Conservation (phyloP, 2,113 vertebrate genomes). For the Meriones unguiculatus region DNA sequence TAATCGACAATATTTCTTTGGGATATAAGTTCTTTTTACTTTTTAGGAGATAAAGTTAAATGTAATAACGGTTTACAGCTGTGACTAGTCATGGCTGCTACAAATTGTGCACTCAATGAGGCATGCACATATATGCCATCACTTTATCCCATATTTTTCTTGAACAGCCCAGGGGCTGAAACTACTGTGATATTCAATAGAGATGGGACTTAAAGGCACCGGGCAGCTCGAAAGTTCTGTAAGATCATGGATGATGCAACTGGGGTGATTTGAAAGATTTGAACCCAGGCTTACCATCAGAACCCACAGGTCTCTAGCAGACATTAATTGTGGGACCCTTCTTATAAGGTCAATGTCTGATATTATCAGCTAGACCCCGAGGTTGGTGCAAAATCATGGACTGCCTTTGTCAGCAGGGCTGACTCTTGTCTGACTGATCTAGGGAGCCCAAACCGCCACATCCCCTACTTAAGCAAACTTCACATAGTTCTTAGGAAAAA, state of each 20-base stretch:
- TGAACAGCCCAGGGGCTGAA: not conserved
- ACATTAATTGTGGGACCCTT: not conserved
- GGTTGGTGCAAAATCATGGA: no score
- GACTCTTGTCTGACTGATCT: no score
- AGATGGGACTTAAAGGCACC: not conserved
- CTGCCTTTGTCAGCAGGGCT: no score
- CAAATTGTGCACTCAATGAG: not conserved
- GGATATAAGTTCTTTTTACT: not conserved
- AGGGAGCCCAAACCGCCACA: no score
- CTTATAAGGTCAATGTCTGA: no score
- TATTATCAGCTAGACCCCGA: no score
- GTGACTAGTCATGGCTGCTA: not conserved
- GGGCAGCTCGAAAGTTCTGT: not conserved
- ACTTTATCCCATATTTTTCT: not conserved
- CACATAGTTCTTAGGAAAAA: no score
- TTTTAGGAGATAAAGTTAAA: slow-evolving; percentile 39
- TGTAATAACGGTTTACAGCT: not conserved
- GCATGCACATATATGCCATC: not conserved
- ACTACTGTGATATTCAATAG: not conserved
- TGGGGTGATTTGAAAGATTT: not conserved
- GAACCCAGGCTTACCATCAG: not conserved
- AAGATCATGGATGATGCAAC: not conserved
- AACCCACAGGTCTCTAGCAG: not conserved
- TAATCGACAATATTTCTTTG: not conserved
- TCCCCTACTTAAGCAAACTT: no score